Evolutionary conservation across 2,797 vertebrate species (phyloP).

Genomic region (Ceryle rudis): DNA sequence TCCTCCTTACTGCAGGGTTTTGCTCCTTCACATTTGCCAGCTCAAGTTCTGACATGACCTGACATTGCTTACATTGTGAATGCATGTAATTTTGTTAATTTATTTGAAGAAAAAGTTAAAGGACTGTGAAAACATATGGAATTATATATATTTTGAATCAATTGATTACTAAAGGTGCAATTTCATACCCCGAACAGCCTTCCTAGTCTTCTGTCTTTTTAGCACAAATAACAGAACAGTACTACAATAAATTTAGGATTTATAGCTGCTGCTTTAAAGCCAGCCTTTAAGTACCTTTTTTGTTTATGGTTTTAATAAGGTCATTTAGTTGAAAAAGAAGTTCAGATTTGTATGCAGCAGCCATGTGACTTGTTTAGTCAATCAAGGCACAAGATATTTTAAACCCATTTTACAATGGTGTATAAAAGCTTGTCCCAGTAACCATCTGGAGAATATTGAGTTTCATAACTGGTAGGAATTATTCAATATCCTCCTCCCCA

Average conservation of each 20-base stretch:
- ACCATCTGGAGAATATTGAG: conserved; percentile 75
- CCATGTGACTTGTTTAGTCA: conserved; percentile 72
- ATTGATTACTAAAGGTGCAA: not conserved
- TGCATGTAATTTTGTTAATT: not conserved
- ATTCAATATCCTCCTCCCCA: conserved; percentile 69
- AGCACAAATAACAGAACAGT: not conserved
- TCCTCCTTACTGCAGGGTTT: not conserved
- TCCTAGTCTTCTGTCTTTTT: not conserved
- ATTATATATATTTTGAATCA: not conserved
- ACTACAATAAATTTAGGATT: conserved; percentile 34
- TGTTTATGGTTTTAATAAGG: conserved; percentile 62
- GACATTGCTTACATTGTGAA: not conserved
- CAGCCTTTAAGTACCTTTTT: conserved; percentile 31
- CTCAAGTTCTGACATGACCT: not conserved
- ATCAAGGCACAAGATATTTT: conserved; percentile 64
- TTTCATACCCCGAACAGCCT: not conserved
- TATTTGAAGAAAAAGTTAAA: not conserved
- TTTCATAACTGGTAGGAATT: conserved; percentile 76
- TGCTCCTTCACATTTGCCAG: not conserved
- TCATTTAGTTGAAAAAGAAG: conserved; percentile 59
- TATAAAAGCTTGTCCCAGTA: conserved; percentile 63
- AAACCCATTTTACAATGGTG: conserved; percentile 68
- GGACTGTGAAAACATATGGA: not conserved
- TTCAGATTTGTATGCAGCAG: conserved; percentile 47
- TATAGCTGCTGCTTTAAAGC: conserved; percentile 46